Conservation (phyloP, 2,888 invertebrate species). For the Nemapogon koenigi region DNA sequence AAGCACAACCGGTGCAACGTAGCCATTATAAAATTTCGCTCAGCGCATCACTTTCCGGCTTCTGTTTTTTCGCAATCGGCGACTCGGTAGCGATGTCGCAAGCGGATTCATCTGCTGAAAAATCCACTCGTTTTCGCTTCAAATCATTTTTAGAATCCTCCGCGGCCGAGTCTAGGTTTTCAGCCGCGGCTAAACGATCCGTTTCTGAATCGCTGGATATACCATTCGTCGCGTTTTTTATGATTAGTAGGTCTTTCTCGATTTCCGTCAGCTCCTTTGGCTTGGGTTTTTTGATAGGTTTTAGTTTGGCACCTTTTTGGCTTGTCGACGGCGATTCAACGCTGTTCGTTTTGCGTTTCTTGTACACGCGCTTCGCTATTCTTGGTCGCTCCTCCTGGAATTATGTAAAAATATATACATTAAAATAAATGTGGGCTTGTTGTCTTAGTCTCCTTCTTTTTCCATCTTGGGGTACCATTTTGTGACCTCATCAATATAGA, state of each 20-base stretch:
- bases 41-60: no score
- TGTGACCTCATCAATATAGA: no score
- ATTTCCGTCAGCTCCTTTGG: constrained; percentile 46
- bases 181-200: no score
- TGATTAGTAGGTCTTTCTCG: constrained; percentile 49
- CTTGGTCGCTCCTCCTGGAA: constrained; percentile 40
- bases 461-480: no score
- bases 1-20: no score
- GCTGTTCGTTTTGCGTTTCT: constrained; percentile 34
- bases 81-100: no score
- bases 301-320: constrained; percentile 26
- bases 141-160: constrained; percentile 14
- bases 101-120: constrained; percentile 31
- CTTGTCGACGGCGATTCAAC: constrained; percentile 33
- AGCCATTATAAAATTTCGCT: no score
- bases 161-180: constrained; percentile 15
- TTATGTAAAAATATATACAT: no score
- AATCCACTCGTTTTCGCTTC: constrained; percentile 33
- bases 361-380: constrained; percentile 37
- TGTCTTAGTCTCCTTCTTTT: no score
- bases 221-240: constrained; percentile 40
- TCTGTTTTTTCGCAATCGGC: no score
- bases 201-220: constrained; percentile 38
- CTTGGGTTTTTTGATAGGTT: constrained; percentile 27
- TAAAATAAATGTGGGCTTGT: no score